A percentile compares a stretch with the other conserved stretches of the same genome.
Evolutionary conservation across 2,888 invertebrate genomes (phyloP).

Genomic region (Dryobota labecula): DNA sequence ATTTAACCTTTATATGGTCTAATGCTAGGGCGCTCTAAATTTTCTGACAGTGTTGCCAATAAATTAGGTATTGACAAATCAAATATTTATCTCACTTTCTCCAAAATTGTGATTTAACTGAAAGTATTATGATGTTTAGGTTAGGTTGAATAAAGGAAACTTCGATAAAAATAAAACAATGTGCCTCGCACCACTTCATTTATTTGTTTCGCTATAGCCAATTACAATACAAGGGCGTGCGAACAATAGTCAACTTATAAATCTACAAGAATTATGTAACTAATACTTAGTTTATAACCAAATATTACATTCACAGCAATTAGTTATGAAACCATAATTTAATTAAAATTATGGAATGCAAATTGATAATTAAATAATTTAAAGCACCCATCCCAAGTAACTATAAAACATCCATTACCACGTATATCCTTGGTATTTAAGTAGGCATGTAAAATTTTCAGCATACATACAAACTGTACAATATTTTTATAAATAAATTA

Average conservation of each 20-base stretch:
- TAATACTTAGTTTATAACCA: constrained; percentile 51
- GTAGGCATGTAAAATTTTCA: constrained; percentile 19
- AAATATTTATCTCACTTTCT: too few species aligned
- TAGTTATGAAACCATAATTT: constrained; percentile 12
- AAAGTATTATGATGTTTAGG: not conserved
- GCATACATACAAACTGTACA: constrained; percentile 44
- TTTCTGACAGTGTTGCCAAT: not conserved
- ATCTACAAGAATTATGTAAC: constrained; percentile 40
- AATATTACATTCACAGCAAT: constrained; percentile 58
- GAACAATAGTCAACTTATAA: constrained; percentile 62
- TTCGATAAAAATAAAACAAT: constrained; percentile 21
- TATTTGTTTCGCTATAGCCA: constrained; percentile 65
- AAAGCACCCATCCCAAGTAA: constrained; percentile 52
- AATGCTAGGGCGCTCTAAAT: not conserved
- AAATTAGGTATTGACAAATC: not conserved
- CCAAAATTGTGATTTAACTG: not conserved
- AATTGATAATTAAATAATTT: constrained; percentile 38
- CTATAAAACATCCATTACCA: constrained; percentile 46
- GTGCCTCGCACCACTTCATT: constrained; percentile 56
- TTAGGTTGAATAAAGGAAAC: not conserved
- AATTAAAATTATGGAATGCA: not conserved
- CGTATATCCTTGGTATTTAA: constrained; percentile 38
- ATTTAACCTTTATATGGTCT: too few species aligned
- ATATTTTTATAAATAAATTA: constrained; percentile 29
- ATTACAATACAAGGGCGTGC: constrained; percentile 63